phyloP scores from a whole-genome alignment of 2,888 invertebrate genomes.

The Pelosia muscerda region DNA sequence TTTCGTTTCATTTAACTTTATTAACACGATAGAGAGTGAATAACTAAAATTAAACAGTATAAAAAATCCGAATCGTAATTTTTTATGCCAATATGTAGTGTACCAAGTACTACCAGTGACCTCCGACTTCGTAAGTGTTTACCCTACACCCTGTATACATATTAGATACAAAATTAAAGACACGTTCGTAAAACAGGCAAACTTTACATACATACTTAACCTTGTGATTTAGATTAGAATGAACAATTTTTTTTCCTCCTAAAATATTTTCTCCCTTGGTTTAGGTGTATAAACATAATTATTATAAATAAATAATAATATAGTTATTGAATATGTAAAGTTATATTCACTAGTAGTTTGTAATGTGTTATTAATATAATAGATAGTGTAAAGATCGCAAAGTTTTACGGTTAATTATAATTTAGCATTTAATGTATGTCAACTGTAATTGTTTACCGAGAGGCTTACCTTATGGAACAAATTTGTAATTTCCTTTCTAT shows the following conservation, averaged over 20 bases:
- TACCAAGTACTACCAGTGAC: too few relatives aligned
- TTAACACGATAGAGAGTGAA: too few relatives aligned
- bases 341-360: conserved; percentile 55
- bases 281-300: conserved; percentile 57
- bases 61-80: too few relatives aligned
- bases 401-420: conserved; percentile 66
- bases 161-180: conserved; percentile 38
- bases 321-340: conserved; percentile 56
- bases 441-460: conserved; percentile 65
- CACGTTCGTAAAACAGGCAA: conserved; percentile 51
- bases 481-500: conserved; percentile 49
- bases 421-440: conserved; percentile 72
- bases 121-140: too few relatives aligned
- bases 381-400: conserved; percentile 67
- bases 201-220: conserved; percentile 44
- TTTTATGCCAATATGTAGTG: too few relatives aligned
- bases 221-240: conserved; percentile 54
- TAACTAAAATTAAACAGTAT: too few relatives aligned
- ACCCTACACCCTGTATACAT: too few relatives aligned
- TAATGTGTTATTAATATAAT: conserved; percentile 57
- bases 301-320: conserved; percentile 55
- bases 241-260: conserved; percentile 44
- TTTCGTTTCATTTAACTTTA: too few relatives aligned
- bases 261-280: conserved; percentile 47
- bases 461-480: conserved; percentile 68